Base-by-base conservation (phyloP, 2,888 invertebrate genomes). In the Elgonia sp. region DNA sequence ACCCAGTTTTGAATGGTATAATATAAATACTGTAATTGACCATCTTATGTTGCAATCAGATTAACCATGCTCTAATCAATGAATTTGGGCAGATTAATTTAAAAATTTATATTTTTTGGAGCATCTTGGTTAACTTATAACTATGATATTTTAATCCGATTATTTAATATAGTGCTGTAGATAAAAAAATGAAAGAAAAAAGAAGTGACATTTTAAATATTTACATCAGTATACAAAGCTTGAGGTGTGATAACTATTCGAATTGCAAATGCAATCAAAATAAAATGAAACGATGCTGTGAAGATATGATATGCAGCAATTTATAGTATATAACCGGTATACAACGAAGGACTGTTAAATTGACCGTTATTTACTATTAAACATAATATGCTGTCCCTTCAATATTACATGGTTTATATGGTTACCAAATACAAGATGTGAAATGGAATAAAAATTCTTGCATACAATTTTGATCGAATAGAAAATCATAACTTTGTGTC, bases 231-330 rank as follows among this genome's bases (percentile, higher is more conserved):
- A 84, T 63, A 76, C 69, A 67, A 79, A 85, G 91, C 91, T 91
- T 90, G 90, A 86, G 86, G 84, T 89, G 90, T 89, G 67, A 81
- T 57, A 83, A 82, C 83, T 90, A 90, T 91, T 92, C 89, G 93
- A 94, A 94, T 93, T 94, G 93, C 93, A 90, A 90, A 91, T 93
- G 93, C 93, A 94, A 94, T 94, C 94, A 93, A 92, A 57, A 72
- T 60, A 62, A 57, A 76, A 29, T 29, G 55, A 62, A 84, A 84
- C 83, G 87, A 90, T 79, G 82, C 84, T 89, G 89, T 87, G 84
- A 85, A 89, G 69, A 83, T n/a, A 65, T 84, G 81, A 88, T 50
- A 84, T 84, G 77, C 81, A 89, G 80, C 81, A 73, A 79, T 40
- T 42, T 55, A 79, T 65, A 46, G 72, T 85, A 55, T 69, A 55